Conservation (phyloP, 2,888 invertebrate species). For the Dryobota labecula region DNA sequence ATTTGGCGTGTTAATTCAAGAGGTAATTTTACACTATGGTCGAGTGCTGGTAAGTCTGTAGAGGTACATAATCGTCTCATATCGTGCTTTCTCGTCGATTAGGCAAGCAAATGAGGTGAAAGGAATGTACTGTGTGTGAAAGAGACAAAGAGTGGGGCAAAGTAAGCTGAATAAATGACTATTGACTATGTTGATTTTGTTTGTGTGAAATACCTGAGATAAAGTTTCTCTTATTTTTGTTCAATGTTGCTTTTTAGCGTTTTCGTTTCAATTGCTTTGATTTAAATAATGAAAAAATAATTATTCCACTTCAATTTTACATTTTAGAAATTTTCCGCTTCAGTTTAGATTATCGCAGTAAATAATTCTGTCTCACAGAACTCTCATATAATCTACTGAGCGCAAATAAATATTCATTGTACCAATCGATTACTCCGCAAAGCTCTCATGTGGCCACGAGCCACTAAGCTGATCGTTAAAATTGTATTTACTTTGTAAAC, state of each 20-base stretch:
- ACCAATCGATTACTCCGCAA: constrained; percentile 1
- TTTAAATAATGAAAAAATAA: constrained; percentile 31
- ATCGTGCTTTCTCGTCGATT: constrained; percentile 83
- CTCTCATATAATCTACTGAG: neutral
- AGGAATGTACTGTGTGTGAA: constrained; percentile 77
- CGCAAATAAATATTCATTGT: constrained; percentile 1
- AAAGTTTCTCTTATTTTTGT: constrained; percentile 16
- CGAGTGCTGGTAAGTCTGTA: constrained; percentile 55
- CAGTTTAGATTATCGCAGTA: neutral
- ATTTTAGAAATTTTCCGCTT: neutral
- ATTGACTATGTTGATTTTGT: constrained; percentile 67
- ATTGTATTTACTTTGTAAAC: constrained; percentile 14
- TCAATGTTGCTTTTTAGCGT: constrained; percentile 26
- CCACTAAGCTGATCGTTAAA: constrained; percentile 20
- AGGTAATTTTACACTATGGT: constrained; percentile 59
- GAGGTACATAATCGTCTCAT: constrained; percentile 76
- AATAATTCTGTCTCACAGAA: neutral
- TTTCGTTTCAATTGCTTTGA: constrained; percentile 10
- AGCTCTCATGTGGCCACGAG: constrained; percentile 5
- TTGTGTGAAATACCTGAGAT: constrained; percentile 59
- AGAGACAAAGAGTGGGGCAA: constrained; percentile 71
- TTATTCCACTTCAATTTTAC: neutral
- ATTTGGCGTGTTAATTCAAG: neutral
- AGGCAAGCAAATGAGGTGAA: constrained; percentile 81
- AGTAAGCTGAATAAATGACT: constrained; percentile 72